Base-by-base conservation (phyloP, 64 coral and sea anemone species). In the Hydrozoanthus tunicans region DNA sequence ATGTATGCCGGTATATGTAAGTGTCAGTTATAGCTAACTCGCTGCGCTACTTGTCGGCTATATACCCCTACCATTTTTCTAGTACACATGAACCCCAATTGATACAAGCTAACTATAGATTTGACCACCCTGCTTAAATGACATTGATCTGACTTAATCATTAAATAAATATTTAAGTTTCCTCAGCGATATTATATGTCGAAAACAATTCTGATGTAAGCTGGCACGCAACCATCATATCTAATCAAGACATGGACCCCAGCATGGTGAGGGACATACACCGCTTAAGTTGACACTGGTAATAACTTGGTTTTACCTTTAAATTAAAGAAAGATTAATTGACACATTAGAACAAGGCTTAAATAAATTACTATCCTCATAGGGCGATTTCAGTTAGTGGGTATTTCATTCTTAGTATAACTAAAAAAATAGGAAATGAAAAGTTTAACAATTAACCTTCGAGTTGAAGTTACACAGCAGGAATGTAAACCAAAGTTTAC, bases 331-430 rank as follows among this genome's bases (percentile, higher is more conserved):
- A 89, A 20, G 20, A 20, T 20, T 20, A 70, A 51, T 75, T 89
- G 75, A 74, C 68, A 89, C 85, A 75, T n/a, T 20, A 89, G 59
- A 73, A 89, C 70, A 59, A 90, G 25, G 86, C 72, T 17, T 62
- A 62, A 59, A 24, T 62, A 90, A 77, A 77, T 77, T 77, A 90
- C 86, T 90, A 77, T 77, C 86, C 86, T 90, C 86, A 63, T 90
- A 61, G 86, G 53, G 86, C 56, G 56, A 89, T 89, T 89, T 89
- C 75, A 69, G 62, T 89, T 73, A 58, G 68, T 58, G 52, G 68
- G 53, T 68, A 68, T 86, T 70, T 70, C 83, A 69, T 58, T 86
- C 65, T 57, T 86, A 86, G 27, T 86, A 86, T 86, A 86, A 86
- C 56, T 67, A 71, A 27, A 86, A 84, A 88, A 86, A 73, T 20